phyloP scores from a whole-genome alignment of 2,888 invertebrate species.

The Junonia oenone region DNA sequence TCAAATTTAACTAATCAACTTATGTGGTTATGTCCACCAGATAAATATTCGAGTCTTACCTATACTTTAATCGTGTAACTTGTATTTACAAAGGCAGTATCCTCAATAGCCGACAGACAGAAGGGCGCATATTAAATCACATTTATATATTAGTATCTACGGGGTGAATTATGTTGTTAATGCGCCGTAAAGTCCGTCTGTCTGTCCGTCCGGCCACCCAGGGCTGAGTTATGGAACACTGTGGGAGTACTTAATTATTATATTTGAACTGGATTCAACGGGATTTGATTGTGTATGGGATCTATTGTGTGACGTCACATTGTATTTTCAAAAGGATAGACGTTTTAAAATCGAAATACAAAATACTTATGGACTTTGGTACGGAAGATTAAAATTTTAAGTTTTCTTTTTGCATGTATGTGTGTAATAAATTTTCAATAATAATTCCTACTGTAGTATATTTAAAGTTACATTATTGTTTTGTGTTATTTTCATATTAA shows the following conservation, averaged over 20 bases:
- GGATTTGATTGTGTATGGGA: neutral
- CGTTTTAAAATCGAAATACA: no score
- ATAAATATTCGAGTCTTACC: no score
- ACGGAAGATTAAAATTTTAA: no score
- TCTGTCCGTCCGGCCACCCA: conserved; percentile 44
- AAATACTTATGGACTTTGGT: no score
- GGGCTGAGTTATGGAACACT: conserved; percentile 9
- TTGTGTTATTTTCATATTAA: no score
- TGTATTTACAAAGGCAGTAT: conserved; percentile 3
- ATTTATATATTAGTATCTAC: conserved; percentile 66
- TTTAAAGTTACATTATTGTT: no score
- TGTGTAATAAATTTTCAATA: no score
- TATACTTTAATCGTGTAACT: no score
- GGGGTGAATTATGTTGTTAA: conserved; percentile 67
- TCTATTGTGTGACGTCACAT: neutral
- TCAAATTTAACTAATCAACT: no score
- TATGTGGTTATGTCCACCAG: no score
- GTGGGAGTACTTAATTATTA: conserved; percentile 24
- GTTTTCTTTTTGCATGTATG: no score
- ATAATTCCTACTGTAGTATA: no score
- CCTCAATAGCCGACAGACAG: neutral
- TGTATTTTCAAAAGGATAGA: neutral
- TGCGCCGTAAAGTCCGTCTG: conserved; percentile 55
- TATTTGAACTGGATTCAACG: neutral
- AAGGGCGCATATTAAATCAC: conserved; percentile 57